Conservation (phyloP, 1,140 invertebrate genomes). For the Drosophila pandora region DNA sequence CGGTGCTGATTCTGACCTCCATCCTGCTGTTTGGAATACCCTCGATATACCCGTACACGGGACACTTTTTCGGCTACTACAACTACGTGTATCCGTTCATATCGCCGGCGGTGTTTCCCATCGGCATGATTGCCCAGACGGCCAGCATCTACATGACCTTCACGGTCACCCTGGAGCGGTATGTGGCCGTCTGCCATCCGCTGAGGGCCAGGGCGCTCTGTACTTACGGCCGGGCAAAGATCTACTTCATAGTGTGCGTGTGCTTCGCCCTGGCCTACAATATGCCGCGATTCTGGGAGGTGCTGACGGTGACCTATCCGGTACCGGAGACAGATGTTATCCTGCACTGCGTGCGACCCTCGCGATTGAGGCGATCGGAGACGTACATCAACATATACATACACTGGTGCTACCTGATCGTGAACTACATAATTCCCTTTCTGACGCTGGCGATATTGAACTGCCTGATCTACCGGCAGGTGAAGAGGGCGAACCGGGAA, state of each 20-base stretch:
- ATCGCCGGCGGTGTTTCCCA: constrained; percentile 92
- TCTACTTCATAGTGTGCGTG: constrained; percentile 93
- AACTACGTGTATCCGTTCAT: constrained; percentile 92
- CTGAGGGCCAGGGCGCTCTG: constrained; percentile 94
- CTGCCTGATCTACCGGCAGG: constrained; percentile 93
- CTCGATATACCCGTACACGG: constrained; percentile 92
- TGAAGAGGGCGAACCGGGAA: constrained; percentile 92
- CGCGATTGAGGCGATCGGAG: constrained; percentile 88
- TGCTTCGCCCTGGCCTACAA: constrained; percentile 95
- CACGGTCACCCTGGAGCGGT: constrained; percentile 97
- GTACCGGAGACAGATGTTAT: constrained; percentile 60
- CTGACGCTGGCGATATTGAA: constrained; percentile 93
- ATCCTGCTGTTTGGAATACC: constrained; percentile 94
- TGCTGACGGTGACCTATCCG: constrained; percentile 66
- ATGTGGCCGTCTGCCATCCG: constrained; percentile 98
- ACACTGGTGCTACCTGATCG: constrained; percentile 95
- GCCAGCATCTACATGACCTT: constrained; percentile 97
- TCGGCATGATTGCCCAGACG: constrained; percentile 94
- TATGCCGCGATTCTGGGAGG: constrained; percentile 90
- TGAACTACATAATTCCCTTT: constrained; percentile 96
- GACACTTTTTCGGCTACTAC: constrained; percentile 90
- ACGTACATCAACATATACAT: constrained; percentile 94
- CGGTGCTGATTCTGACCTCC: constrained; percentile 93
- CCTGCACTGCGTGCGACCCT: constrained; percentile 89
- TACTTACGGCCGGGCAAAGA: constrained; percentile 94